These are phyloP conservation scores for Gephyroberyx darwinii DNA, from an alignment of 2,797 vertebrate species.

Conservation along the genomic window DNA sequence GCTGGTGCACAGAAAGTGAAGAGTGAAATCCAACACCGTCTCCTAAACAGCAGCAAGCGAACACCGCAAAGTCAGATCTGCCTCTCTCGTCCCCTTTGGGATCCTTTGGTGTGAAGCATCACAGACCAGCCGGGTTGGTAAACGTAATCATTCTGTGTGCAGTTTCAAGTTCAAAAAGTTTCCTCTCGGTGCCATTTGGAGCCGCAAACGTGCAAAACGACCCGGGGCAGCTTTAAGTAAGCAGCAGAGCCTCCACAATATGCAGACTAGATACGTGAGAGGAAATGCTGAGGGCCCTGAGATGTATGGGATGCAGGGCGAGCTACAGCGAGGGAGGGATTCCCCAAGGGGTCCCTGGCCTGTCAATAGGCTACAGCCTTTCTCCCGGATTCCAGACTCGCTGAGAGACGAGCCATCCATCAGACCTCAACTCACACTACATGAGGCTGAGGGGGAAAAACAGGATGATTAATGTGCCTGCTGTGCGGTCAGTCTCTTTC, in stretches of 20 bases:
- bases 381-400: conserved; percentile 53
- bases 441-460: conserved; percentile 45
- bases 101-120: no score
- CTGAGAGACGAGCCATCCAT: conserved; percentile 75
- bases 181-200: background rate
- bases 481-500: conserved; percentile 71
- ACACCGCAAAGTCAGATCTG: no score
- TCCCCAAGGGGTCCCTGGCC: conserved; percentile 58
- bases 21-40: no score
- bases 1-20: no score
- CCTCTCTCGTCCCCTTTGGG: no score
- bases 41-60: no score
- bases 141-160: no score
- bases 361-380: conserved; percentile 66
- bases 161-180: background rate
- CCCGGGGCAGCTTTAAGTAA: conserved; percentile 20
- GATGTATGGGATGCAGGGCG: conserved; percentile 44
- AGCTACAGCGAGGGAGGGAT: conserved; percentile 39
- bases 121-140: no score
- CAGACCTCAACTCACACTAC: conserved; percentile 74
- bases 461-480: conserved; percentile 76
- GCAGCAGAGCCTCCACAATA: conserved; percentile 20
- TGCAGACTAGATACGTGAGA: conserved; percentile 43
- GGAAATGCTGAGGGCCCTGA: conserved; percentile 35
- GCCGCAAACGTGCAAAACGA: background rate